Evolutionary conservation across 1,140 invertebrate genomes (phyloP), one percentile per base, ranked within the genome.

Genomic region (Eumeta japonica): DNA sequence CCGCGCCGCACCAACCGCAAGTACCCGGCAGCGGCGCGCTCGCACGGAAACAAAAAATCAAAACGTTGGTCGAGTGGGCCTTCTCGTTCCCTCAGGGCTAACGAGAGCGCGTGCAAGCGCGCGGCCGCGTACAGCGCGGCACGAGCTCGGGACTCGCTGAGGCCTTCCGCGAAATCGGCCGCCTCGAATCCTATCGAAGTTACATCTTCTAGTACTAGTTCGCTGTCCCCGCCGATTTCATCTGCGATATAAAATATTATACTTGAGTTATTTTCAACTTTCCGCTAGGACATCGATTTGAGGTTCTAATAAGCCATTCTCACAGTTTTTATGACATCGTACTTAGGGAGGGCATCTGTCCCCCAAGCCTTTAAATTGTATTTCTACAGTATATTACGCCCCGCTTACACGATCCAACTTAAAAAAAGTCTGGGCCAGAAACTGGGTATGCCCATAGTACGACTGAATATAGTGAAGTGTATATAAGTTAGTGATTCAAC

Each of bases 41-140:
- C 81, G 5, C 85, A 88, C 50, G 87, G 84, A 44, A 89, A 89
- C 3, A 89, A 75, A 48, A 89, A 89, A 5, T 81, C 80, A 50
- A 88, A 89, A 37, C 80, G 77, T 43, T 85, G 80, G 10, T 83
- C 80, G 1, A 89, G 58, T 0, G 78, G 62, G 3, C 75, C 79
- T 35, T 85, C 82, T 45, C 81, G 78, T 2, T 86, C 75, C 33
- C 85, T 84, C 27, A 87, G 62, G 0, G 80, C 79, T 1, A 89
- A 58, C 0, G 85, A 86, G 0, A 87, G 64, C 0, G 85, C 85
- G 57, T 90, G 88, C 1, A 90, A 65, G 36, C 78, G 64, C 0
- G 87, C 86, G 4, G 89, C 82, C 1, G 86, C 81, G 28, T 79
- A 77, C 1, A 90, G 65, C 0, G 88, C 87, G 0, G 84, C 78